These are phyloP conservation scores for Eudemis profundana DNA, from an alignment of 2,888 invertebrate species.

Conservation along the genomic window DNA sequence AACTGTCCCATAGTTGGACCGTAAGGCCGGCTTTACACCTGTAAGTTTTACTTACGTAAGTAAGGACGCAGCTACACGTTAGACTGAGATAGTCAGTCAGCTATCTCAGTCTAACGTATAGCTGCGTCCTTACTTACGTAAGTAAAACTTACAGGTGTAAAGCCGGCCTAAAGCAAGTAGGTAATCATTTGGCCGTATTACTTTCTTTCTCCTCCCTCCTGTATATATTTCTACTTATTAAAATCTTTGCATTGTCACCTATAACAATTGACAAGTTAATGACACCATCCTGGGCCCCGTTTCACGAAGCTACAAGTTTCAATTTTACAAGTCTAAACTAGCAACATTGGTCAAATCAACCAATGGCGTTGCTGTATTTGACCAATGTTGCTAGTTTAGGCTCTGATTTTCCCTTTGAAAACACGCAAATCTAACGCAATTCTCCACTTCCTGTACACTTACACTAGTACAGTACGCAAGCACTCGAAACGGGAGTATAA, in stretches of 20 bases:
- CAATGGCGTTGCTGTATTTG: no score
- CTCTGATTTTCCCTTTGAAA: conserved; percentile 18
- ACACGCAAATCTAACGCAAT: conserved; percentile 25
- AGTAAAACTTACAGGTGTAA: no score
- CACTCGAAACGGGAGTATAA: conserved; percentile 7
- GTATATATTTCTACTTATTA: conserved; percentile 5
- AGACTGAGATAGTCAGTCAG: no score
- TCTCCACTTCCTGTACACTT: conserved; percentile 28
- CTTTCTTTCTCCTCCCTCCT: background rate
- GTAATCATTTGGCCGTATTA: background rate
- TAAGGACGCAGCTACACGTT: no score
- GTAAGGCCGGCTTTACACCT: background rate
- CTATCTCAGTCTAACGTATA: no score
- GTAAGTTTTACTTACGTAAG: no score
- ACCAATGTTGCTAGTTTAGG: no score
- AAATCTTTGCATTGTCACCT: conserved; percentile 15
- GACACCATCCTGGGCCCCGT: conserved; percentile 23
- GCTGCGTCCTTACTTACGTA: no score
- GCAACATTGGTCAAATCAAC: no score
- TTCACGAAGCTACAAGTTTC: no score
- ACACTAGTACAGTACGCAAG: background rate
- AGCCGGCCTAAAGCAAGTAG: background rate
- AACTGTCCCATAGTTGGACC: background rate
- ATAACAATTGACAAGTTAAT: conserved; percentile 29
- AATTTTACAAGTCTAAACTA: no score